These are phyloP conservation scores for Limnephilus marmoratus DNA, from an alignment of 2,888 invertebrate genomes.

Conservation along the genomic window DNA sequence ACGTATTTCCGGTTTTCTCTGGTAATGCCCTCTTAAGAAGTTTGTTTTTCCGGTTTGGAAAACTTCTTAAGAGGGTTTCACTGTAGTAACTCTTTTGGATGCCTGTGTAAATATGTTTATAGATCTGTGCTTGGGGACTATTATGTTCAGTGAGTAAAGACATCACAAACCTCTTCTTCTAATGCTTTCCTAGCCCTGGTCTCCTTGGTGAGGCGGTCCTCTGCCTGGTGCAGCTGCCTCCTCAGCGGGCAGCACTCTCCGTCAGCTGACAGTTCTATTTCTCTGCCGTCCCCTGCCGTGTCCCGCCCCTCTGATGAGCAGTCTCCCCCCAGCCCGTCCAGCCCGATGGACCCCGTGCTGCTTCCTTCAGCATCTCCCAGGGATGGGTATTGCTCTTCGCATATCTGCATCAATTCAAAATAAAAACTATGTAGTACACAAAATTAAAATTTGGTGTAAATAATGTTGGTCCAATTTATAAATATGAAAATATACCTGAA, in stretches of 20 bases:
- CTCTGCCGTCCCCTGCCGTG: background rate
- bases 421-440: background rate
- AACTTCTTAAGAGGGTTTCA: no score
- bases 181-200: conserved; percentile 79
- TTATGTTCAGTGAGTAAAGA: no score
- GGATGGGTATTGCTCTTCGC: conserved; percentile 76
- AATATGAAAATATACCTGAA: conserved; percentile 73
- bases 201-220: conserved; percentile 79
- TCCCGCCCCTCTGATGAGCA: conserved; percentile 21
- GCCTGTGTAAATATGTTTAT: no score
- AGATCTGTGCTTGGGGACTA: no score
- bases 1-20: no score
- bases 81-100: no score
- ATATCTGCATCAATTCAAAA: conserved; percentile 70
- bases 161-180: conserved; percentile 79
- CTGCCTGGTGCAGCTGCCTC: conserved; percentile 78
- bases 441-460: background rate
- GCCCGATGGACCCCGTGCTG: conserved; percentile 54
- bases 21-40: no score
- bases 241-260: conserved; percentile 72
- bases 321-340: conserved; percentile 36
- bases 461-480: background rate
- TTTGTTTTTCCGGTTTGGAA: no score
- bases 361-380: conserved; percentile 69
- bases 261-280: conserved; percentile 39